Evolutionary conservation across 2,888 invertebrate genomes (phyloP), one percentile per base, ranked within the genome.

Genomic region (Leptothorax acervorum): DNA sequence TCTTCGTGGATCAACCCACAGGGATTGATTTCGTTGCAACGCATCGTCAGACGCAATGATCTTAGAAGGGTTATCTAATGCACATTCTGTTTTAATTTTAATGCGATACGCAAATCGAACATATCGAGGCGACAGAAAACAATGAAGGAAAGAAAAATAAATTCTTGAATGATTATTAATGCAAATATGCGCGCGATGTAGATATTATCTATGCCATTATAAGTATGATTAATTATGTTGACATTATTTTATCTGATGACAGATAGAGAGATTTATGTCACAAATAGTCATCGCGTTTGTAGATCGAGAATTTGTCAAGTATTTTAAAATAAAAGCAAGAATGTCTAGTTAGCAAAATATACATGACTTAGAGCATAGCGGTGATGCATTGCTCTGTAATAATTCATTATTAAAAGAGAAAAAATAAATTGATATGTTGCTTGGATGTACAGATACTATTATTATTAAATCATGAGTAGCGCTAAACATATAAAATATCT

Each of bases 371-470:
- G 15, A 11, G 55, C n/a, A 42, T 28, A 63, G 23, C 35, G 18
- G 11, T 66, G 66, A 65, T 42, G 31, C 28, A n/a, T 45, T 57
- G 55, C 39, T 79, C 60, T 70, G 12, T 60, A 79, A 79, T 70
- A 60, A 70, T 48, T 57, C 31, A 15, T 2, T 11, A 23, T 79
- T 79, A 18, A 57, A 42, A 23, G 2, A 15, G 23, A 28, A 23
- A 23, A 42, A 68, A 9, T 35, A 28, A 76, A 65, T 42, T 65
- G 23, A 53, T 28, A 48, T 60, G 12, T 60, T n/a, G 28, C 28
- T 66, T 23, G 35, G 15, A 48, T n/a, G 15, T 2, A 39, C 23
- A 39, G 12, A 42, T 31, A 35, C 15, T 66, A n/a, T 66, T 57
- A n/a, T 65, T 65, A 15, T 18, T 55, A n/a, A 9, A 3, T 66